Evolutionary conservation across 2,113 vertebrate genomes (phyloP).

Genomic region (Lathamus discolor): DNA sequence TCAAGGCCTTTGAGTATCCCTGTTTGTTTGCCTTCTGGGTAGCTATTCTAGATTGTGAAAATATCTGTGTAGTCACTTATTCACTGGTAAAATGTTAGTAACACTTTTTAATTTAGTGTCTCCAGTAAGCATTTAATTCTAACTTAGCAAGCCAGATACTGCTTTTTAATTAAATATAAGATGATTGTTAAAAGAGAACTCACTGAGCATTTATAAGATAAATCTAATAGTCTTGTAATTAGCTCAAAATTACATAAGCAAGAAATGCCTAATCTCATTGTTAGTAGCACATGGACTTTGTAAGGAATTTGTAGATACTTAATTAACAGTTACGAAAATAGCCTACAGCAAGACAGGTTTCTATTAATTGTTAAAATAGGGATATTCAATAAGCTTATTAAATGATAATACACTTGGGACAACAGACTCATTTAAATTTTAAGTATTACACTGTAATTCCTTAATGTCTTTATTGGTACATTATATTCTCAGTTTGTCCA

Average conservation of each 20-base stretch:
- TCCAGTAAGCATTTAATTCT: conserved; percentile 66
- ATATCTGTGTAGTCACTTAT: conserved; percentile 29
- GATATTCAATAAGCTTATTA: conserved; percentile 68
- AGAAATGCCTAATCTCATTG: conserved; percentile 76
- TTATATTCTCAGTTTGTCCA: not conserved
- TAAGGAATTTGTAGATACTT: conserved; percentile 70
- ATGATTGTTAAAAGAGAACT: conserved; percentile 73
- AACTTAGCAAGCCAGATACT: conserved; percentile 64
- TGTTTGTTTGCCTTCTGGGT: conserved; percentile 38
- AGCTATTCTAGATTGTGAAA: conserved; percentile 12
- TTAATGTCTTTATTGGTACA: conserved; percentile 61
- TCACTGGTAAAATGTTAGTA: conserved; percentile 60
- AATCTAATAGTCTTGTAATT: conserved; percentile 78
- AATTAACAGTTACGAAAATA: conserved; percentile 75
- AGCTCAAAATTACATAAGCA: conserved; percentile 78
- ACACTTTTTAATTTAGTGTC: conserved; percentile 57
- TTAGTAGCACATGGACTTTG: conserved; percentile 66
- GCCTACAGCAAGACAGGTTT: conserved; percentile 68
- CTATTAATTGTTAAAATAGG: conserved; percentile 73
- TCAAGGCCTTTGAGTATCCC: not conserved
- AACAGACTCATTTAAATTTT: conserved; percentile 49
- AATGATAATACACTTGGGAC: conserved; percentile 61
- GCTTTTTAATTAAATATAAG: conserved; percentile 78
- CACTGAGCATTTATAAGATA: conserved; percentile 74
- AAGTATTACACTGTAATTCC: not conserved